Conservation (phyloP, 1,140 invertebrate genomes). For the Drosophila yakuba region DNA sequence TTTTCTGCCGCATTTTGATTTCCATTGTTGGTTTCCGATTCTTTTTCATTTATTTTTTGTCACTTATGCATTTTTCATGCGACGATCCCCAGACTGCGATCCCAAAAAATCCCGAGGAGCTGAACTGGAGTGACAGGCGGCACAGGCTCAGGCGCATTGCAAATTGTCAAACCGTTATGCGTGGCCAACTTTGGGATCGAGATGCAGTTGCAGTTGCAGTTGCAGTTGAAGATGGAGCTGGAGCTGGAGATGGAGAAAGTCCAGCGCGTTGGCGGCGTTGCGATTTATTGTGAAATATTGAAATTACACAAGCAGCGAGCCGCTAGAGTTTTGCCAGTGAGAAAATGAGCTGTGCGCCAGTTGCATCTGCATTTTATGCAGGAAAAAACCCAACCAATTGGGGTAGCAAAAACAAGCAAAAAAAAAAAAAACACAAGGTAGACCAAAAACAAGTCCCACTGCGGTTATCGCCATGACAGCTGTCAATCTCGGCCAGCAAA, state of each 20-base stretch:
- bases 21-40: slow-evolving; percentile 55
- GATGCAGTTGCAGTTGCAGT: slow-evolving; percentile 11
- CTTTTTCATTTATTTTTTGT: slow-evolving; percentile 7
- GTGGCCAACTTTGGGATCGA: slow-evolving; percentile 35
- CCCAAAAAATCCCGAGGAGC: slow-evolving; percentile 20
- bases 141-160: slow-evolving; percentile 47
- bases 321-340: slow-evolving; percentile 34
- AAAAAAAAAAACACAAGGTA: slow-evolving; percentile 6
- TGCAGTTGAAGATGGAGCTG: neutral
- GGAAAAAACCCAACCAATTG: slow-evolving; percentile 25
- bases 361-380: slow-evolving; percentile 74
- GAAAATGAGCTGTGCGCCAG: slow-evolving; percentile 71
- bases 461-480: slow-evolving; percentile 80
- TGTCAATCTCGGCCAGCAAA: slow-evolving; percentile 65
- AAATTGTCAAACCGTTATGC: slow-evolving; percentile 77
- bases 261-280: slow-evolving; percentile 61
- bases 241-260: slow-evolving; percentile 59
- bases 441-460: slow-evolving; percentile 57
- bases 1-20: slow-evolving; percentile 48
- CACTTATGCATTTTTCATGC: slow-evolving; percentile 79
- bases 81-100: slow-evolving; percentile 20
- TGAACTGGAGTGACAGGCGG: slow-evolving; percentile 43
- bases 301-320: slow-evolving; percentile 65
- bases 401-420: neutral
- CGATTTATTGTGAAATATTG: slow-evolving; percentile 81